These are phyloP conservation scores for Alviniconcha strummeri DNA, from an alignment of 2,888 invertebrate species.

Conservation along the genomic window DNA sequence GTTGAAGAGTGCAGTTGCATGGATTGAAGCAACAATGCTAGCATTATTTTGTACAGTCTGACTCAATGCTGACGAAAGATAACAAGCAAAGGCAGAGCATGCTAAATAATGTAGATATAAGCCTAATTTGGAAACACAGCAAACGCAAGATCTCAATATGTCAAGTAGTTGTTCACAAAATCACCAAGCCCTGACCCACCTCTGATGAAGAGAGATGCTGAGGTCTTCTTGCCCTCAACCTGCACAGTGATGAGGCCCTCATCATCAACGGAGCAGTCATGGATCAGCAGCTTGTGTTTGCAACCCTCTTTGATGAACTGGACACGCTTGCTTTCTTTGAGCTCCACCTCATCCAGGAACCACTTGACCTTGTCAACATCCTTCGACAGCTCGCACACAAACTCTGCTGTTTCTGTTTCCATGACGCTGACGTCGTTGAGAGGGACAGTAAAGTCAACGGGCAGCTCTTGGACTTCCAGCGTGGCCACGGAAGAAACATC, in stretches of 20 bases:
- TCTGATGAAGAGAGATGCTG: constrained; percentile 68
- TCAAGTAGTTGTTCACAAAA: too few relatives aligned
- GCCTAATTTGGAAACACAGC: too few relatives aligned
- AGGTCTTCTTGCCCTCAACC: constrained; percentile 65
- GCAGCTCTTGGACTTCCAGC: constrained; percentile 55
- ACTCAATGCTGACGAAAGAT: too few relatives aligned
- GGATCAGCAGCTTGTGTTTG: constrained; percentile 64
- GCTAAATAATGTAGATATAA: too few relatives aligned
- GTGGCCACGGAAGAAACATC: constrained; percentile 52
- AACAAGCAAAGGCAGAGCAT: too few relatives aligned
- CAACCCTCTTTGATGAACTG: constrained; percentile 61
- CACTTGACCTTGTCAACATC: constrained; percentile 83
- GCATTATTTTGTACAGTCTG: too few relatives aligned
- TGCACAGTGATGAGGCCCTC: constrained; percentile 64
- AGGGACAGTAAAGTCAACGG: constrained; percentile 58
- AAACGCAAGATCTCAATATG: too few relatives aligned
- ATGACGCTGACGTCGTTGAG: constrained; percentile 62
- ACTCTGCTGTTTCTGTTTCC: constrained; percentile 76
- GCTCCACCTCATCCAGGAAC: constrained; percentile 79
- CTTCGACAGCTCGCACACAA: constrained; percentile 93
- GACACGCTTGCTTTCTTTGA: constrained; percentile 57
- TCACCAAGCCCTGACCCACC: constrained; percentile 46
- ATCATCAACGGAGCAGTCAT: constrained; percentile 61
- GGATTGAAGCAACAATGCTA: too few relatives aligned
- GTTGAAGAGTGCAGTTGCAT: background rate